Evolutionary conservation across 2,888 invertebrate genomes (phyloP), one percentile per base, ranked within the genome.

Genomic region (Proisotoma minuta): DNA sequence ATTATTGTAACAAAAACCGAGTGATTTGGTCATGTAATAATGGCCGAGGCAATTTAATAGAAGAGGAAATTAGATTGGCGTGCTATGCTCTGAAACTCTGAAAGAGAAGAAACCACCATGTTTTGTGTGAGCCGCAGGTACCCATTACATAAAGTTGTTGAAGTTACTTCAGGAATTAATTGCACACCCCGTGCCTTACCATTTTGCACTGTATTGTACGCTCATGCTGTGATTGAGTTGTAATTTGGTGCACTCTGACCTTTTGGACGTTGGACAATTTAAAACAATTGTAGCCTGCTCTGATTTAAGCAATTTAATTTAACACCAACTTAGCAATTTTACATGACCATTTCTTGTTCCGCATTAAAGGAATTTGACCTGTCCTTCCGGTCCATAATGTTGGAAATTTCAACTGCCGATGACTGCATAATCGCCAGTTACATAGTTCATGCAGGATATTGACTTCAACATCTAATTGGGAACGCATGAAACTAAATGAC

Each of bases 21-120:
- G 8, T 34, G 8, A 10, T 34, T 34, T 34, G 34, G 34, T 15
- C 34, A 34, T 8, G 15, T 8, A 10, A 15, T 15, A 34, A 34
- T 10, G 10, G 15, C 34, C 34, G 24, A 50, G 22, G 50, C 5
- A 50, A 50, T 50, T 43, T 43, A 50, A 50, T 50, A 22, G 50
- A 12, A 50, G 50, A 51, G 51, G 51, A 51, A 51, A 51, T 51
- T 51, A 51, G 51, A 51, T 51, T 51, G 51, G 51, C 51, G 51
- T 51, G 51, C 28, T 51, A 22, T 10, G 26, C n/a, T 34, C 8
- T 43, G n/a, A n/a, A n/a, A n/a, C n/a, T n/a, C n/a, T n/a, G n/a
- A n/a, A 43, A n/a, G 15, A 43, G 10, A 18, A 43, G 18, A 34
- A 34, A 10, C 15, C 43, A 43, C 10, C 10, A 43, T 20, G 43